These are phyloP conservation scores for Leucophenga varia DNA, from an alignment of 1,140 invertebrate species.

Conservation along the genomic window DNA sequence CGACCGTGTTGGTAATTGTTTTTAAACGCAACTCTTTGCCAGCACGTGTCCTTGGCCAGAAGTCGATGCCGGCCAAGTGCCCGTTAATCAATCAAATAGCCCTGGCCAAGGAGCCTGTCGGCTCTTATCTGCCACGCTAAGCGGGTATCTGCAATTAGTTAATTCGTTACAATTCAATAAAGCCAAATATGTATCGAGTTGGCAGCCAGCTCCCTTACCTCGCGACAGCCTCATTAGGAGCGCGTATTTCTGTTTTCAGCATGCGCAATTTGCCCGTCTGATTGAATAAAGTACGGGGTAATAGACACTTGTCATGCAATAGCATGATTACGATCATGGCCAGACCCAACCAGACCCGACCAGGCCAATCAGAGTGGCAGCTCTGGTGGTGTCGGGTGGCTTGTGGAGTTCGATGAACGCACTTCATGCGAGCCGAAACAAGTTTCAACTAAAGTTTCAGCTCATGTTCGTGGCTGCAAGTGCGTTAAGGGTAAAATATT, in stretches of 20 bases:
- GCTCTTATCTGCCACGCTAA: slow-evolving; percentile 22
- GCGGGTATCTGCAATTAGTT: slow-evolving; percentile 39
- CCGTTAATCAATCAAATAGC: slow-evolving; percentile 13
- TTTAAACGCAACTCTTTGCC: slow-evolving; percentile 40
- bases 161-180: slow-evolving; percentile 24
- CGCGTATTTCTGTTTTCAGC: slow-evolving; percentile 25
- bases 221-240: slow-evolving; percentile 21
- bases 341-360: too few relatives aligned
- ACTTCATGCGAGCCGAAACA: too few relatives aligned
- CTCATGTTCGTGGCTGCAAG: too few relatives aligned
- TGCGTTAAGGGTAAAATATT: too few relatives aligned
- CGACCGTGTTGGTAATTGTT: slow-evolving; percentile 38
- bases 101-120: slow-evolving; percentile 17
- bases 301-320: slow-evolving; percentile 46
- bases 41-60: slow-evolving; percentile 20
- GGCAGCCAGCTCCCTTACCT: too few relatives aligned
- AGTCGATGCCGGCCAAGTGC: slow-evolving; percentile 11
- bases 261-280: slow-evolving; percentile 29
- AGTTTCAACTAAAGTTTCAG: too few relatives aligned
- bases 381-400: too few relatives aligned
- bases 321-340: slow-evolving; percentile 29
- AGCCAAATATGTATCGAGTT: slow-evolving; percentile 17
- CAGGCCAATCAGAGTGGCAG: too few relatives aligned
- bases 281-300: slow-evolving; percentile 39
- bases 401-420: too few relatives aligned